Percentiles rank a stretch among this genome's conserved stretches.
Evolutionary conservation across 2,113 vertebrate species (phyloP).

Genomic region (Trichechus manatus): DNA sequence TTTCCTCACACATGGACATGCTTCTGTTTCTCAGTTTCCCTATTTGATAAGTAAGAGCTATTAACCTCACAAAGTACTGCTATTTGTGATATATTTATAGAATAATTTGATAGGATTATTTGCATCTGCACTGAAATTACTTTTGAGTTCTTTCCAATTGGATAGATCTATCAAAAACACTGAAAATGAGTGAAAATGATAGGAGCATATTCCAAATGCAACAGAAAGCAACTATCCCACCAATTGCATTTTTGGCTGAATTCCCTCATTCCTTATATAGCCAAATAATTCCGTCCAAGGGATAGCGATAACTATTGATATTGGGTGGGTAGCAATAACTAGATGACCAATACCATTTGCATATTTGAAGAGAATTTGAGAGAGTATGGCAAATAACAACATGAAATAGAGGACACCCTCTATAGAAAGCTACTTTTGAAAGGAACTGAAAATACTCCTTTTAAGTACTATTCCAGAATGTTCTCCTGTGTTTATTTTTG

Average conservation of each 20-base stretch:
- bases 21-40: constrained; percentile 75
- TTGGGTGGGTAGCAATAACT: constrained; percentile 20
- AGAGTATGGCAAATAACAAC: neutral
- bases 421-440: constrained; percentile 43
- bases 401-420: neutral
- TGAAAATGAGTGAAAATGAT: constrained; percentile 84
- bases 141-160: constrained; percentile 84
- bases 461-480: constrained; percentile 12
- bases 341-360: constrained; percentile 57
- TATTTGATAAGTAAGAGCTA: constrained; percentile 80
- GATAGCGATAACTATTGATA: constrained; percentile 49
- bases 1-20: constrained; percentile 63
- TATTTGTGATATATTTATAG: constrained; percentile 83
- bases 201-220: constrained; percentile 80
- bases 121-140: constrained; percentile 84
- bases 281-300: constrained; percentile 74
- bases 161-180: constrained; percentile 75
- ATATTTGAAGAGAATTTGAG: constrained; percentile 61
- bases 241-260: constrained; percentile 80
- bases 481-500: constrained; percentile 3
- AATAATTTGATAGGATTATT: constrained; percentile 84
- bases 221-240: constrained; percentile 78
- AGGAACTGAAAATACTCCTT: neutral
- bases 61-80: constrained; percentile 81
- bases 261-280: constrained; percentile 65